Conservation (phyloP, 2,888 invertebrate species). For the Drosophila paracracens region DNA sequence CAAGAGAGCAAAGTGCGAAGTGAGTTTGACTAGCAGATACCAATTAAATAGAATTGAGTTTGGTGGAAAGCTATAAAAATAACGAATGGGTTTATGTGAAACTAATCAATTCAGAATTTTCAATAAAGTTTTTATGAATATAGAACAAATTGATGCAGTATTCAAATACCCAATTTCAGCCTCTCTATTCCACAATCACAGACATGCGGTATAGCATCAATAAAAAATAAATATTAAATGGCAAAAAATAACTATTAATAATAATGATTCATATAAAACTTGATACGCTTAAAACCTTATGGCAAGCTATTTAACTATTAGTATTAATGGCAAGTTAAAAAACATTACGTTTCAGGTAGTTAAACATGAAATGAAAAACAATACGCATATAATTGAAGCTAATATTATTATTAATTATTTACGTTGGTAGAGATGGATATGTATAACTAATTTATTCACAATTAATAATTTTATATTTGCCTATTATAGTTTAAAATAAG, state of each 20-base stretch:
- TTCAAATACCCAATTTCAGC: no score
- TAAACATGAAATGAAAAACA: background rate
- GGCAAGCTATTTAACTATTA: background rate
- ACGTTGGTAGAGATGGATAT: no score
- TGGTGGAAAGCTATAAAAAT: background rate
- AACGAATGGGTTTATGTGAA: background rate
- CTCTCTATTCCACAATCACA: no score
- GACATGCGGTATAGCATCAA: no score
- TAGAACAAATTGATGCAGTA: no score
- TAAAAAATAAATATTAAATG: no score
- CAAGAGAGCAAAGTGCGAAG: background rate
- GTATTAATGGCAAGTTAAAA: background rate
- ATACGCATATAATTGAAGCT: background rate
- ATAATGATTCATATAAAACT: background rate
- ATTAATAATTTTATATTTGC: no score
- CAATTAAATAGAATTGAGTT: background rate
- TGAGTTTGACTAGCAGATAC: slow-evolving; percentile 3
- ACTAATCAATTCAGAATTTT: background rate
- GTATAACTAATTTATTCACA: background rate
- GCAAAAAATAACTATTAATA: background rate
- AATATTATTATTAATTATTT: no score
- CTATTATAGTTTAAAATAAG: no score
- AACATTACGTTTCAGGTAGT: background rate
- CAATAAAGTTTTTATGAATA: no score
- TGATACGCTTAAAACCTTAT: background rate